phyloP scores from a whole-genome alignment of 2,113 vertebrate genomes.

The Marmota monax region DNA sequence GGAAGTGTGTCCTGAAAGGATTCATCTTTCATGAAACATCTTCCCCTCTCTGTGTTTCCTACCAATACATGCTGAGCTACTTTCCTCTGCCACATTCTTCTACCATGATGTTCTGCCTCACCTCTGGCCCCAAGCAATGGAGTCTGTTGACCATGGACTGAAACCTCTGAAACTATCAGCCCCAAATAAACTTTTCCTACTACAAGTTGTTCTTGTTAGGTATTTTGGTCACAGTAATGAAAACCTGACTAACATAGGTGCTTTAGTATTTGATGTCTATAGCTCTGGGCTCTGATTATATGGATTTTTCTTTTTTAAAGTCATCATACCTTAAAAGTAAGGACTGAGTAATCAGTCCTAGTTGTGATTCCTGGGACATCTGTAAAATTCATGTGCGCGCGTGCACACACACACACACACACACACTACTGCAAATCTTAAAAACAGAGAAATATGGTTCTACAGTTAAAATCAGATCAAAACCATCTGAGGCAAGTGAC shows the following conservation, averaged over 20 bases:
- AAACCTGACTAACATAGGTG: background rate
- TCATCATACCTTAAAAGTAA: constrained; percentile 11
- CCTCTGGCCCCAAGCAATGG: too few species aligned
- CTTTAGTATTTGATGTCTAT: background rate
- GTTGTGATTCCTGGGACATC: background rate
- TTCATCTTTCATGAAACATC: too few species aligned
- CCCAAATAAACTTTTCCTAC: too few species aligned
- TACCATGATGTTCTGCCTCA: too few species aligned
- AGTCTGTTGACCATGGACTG: too few species aligned
- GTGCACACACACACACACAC: background rate
- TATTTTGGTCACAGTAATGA: too few species aligned
- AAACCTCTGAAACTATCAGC: too few species aligned
- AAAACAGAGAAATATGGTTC: background rate
- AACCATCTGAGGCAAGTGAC: constrained; percentile 37
- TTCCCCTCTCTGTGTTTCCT: too few species aligned
- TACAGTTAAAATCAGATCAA: constrained; percentile 49
- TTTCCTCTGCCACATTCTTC: too few species aligned
- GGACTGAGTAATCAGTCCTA: background rate
- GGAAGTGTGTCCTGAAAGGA: too few species aligned
- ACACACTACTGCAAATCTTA: background rate
- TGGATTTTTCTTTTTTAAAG: background rate
- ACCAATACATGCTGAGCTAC: too few species aligned
- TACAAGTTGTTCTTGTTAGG: too few species aligned
- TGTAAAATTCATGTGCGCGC: background rate
- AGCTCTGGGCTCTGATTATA: background rate